A percentile compares a stretch with the other conserved stretches of the same genome.
Evolutionary conservation across 2,888 invertebrate species (phyloP).

Genomic region (Pristionchus arcanus): DNA sequence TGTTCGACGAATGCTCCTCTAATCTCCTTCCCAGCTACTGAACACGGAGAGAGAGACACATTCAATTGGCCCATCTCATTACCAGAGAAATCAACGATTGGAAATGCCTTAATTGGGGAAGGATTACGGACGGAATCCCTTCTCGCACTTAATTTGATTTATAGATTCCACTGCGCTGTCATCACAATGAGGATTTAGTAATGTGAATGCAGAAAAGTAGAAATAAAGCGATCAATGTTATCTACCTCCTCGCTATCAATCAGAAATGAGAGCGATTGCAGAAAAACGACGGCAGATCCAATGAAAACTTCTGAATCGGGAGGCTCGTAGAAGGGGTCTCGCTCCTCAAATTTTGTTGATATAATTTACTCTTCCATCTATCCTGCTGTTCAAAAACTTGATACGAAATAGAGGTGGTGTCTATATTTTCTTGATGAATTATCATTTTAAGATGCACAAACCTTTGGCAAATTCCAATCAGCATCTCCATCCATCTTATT

Average conservation of each 20-base stretch:
- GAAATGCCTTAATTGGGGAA: constrained; percentile 79
- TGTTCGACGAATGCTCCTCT: constrained; percentile 82
- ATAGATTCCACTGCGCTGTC: too few species aligned
- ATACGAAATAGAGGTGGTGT: too few species aligned
- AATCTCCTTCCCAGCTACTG: constrained; percentile 81
- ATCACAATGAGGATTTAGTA: too few species aligned
- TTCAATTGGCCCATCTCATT: constrained; percentile 79
- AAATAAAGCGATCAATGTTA: background rate
- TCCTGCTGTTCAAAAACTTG: too few species aligned
- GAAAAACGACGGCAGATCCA: constrained; percentile 82
- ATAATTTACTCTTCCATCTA: too few species aligned
- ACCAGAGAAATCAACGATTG: constrained; percentile 81
- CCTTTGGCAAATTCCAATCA: constrained; percentile 81
- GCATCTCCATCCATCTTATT: constrained; percentile 82
- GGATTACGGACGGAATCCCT: background rate
- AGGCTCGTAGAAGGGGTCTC: constrained; percentile 83
- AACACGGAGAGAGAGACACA: constrained; percentile 82
- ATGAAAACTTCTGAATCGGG: constrained; percentile 81
- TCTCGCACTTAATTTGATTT: too few species aligned
- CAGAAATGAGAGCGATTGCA: constrained; percentile 82
- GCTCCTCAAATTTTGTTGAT: constrained; percentile 79
- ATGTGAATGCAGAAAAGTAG: background rate
- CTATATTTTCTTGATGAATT: too few species aligned
- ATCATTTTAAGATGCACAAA: too few species aligned
- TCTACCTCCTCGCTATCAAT: constrained; percentile 81